Evolutionary conservation across 2,113 vertebrate species (phyloP).

Genomic region (Sturnus vulgaris): DNA sequence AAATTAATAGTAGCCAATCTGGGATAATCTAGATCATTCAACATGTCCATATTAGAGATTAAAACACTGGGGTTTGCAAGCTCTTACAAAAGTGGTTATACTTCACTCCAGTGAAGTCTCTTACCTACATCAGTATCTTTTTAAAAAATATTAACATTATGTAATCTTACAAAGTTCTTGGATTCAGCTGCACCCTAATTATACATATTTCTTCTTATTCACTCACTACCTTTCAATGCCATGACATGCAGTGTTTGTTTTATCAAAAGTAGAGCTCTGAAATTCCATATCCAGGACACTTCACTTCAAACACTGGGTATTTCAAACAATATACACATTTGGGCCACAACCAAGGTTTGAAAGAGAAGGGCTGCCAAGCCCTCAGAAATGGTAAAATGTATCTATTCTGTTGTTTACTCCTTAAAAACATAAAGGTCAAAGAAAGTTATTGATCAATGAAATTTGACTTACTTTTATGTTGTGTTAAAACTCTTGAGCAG

Average conservation of each 20-base stretch:
- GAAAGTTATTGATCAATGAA: background rate
- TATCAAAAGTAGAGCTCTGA: background rate
- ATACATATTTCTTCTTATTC: background rate
- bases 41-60: background rate
- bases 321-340: background rate
- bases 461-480: background rate
- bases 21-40: background rate
- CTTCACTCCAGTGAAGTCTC: background rate
- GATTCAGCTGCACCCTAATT: background rate
- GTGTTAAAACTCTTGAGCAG: background rate
- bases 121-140: background rate
- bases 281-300: background rate
- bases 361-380: background rate
- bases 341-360: background rate
- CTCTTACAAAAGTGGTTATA: background rate
- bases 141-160: background rate
- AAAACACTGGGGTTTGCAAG: background rate
- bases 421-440: background rate
- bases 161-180: background rate
- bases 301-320: background rate
- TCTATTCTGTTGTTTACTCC: background rate
- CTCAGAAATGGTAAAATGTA: background rate
- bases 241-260: background rate
- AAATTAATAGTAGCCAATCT: background rate
- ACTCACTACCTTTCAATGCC: background rate